These are phyloP conservation scores for Halcyon smyrnensis DNA, from an alignment of 2,797 vertebrate genomes.

Conservation along the genomic window DNA sequence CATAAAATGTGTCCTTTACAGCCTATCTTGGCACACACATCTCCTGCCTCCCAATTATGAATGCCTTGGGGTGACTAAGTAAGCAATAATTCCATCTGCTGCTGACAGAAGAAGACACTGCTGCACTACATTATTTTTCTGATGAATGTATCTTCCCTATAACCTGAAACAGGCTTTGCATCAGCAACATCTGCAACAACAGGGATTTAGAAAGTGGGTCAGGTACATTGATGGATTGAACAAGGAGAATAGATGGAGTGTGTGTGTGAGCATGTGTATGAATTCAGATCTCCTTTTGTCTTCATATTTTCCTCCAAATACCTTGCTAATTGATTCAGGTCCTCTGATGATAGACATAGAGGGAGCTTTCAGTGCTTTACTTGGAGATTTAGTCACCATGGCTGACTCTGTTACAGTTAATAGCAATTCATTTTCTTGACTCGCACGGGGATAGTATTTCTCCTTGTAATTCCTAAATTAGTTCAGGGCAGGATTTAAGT, in stretches of 20 bases:
- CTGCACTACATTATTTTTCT: conserved; percentile 63
- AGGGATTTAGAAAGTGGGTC: conserved; percentile 62
- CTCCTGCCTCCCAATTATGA: conserved; percentile 62
- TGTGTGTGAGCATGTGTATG: neutral
- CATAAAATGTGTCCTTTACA: conserved; percentile 64
- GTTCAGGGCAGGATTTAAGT: neutral
- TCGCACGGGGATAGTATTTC: neutral
- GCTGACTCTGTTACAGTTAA: neutral
- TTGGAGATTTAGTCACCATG: neutral
- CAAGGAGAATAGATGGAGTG: neutral
- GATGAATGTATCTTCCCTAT: conserved; percentile 51
- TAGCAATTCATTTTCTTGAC: neutral
- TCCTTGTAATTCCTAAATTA: neutral
- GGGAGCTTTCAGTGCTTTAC: neutral
- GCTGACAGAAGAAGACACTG: conserved; percentile 52
- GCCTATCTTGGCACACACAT: conserved; percentile 43
- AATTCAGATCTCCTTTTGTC: neutral
- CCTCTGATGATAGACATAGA: neutral
- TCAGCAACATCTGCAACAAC: conserved; percentile 63
- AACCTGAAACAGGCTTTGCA: conserved; percentile 46
- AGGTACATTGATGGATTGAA: conserved; percentile 30
- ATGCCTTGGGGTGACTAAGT: conserved; percentile 62
- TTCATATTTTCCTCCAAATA: neutral
- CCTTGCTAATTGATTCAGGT: neutral
- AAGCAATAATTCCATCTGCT: conserved; percentile 72